Conservation (phyloP, 2,888 invertebrate species). For the Holacanthella duospinosa region DNA sequence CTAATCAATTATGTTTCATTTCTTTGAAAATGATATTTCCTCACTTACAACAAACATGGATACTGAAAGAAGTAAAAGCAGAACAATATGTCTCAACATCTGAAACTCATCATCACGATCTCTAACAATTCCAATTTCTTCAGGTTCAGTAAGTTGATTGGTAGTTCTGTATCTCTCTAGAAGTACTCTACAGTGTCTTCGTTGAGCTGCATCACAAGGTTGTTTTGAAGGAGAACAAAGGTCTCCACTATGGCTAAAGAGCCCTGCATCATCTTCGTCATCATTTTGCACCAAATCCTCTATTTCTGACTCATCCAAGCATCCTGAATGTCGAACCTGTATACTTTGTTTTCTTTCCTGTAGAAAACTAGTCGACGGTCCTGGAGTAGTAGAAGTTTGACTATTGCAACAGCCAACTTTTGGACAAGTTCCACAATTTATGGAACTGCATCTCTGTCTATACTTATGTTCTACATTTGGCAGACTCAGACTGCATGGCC, state of each 20-base stretch:
- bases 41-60: constrained; percentile 84
- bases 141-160: constrained; percentile 38
- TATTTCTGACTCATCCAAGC: too few species aligned
- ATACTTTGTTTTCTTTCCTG: too few species aligned
- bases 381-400: not conserved
- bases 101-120: constrained; percentile 46
- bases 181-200: constrained; percentile 35
- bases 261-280: constrained; percentile 47
- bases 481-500: not conserved
- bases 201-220: constrained; percentile 26
- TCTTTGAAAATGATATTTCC: not conserved
- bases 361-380: too few species aligned
- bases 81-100: constrained; percentile 66
- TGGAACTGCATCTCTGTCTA: not conserved
- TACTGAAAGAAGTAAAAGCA: constrained; percentile 65
- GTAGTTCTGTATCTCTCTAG: constrained; percentile 37
- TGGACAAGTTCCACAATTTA: constrained; percentile 3
- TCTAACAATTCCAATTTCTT: constrained; percentile 38
- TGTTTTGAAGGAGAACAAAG: constrained; percentile 33
- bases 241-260: constrained; percentile 35
- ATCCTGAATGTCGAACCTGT: too few species aligned
- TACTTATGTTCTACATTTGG: not conserved
- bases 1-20: not conserved
- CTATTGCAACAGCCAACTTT: not conserved
- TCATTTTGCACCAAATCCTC: constrained; percentile 28